Evolutionary conservation across 2,888 invertebrate genomes (phyloP), one percentile per base, ranked within the genome.

Genomic region (Drosophila paramelanica): DNA sequence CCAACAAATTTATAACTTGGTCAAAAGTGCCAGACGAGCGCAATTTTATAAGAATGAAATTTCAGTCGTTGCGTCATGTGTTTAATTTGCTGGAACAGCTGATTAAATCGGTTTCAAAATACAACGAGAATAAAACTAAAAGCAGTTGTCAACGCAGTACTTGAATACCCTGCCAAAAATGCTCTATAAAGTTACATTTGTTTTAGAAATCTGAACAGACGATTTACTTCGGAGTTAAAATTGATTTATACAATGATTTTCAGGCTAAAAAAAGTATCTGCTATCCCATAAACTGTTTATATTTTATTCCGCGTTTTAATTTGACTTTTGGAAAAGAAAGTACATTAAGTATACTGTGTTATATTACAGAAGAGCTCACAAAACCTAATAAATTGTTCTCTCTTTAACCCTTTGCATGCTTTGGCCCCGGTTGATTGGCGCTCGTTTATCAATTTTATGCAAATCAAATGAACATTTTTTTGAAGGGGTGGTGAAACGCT

Each of bases 401-500:
- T 45, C 41, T 38, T 56, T 61, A 60, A 69, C 65, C 75, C 62
- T 46, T 70, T 59, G 58, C 43, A 36, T 20, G 62, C 41, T 17
- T 33, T 56, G n/a, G 27, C 49, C 73, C 31, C 33, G 43, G 33
- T 62, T 67, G 56, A 67, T 77, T 60, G 69, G 45, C 10, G 56
- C 69, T 75, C 70, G 71, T 75, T 70, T 69, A 75, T 77, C 79
- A 77, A 77, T 75, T 75, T 70, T 76, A 76, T 67, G 77, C 61
- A 79, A 79, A 79, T 68, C 68, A 73, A 76, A 62, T 66, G 33
- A 72, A 62, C 49, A 62, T 41, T 60, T 71, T 56, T 56, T 45
- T 33, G 41, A 46, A 20, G 60, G 46, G 17, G 8, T 13, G 11
- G 51, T 13, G 14, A 39, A 42, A 42, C 23, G 41, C 17, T 14